Conservation (phyloP, 2,888 invertebrate species). For the Cheilosia grossa region DNA sequence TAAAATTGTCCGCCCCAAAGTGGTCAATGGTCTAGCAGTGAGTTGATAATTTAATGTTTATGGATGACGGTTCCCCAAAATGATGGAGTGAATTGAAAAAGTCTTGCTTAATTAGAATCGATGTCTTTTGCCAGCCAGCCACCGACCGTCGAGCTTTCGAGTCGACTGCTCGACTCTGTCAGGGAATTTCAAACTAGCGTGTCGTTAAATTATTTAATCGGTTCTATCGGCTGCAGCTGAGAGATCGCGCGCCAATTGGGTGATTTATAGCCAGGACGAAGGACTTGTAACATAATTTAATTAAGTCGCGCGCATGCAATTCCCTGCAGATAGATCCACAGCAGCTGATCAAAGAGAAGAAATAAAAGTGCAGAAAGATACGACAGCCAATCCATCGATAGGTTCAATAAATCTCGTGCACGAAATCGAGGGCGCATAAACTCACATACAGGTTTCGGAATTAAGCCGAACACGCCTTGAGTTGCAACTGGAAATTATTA, state of each 20-base stretch:
- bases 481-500: slow-evolving; percentile 58
- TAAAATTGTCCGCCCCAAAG: slow-evolving; percentile 17
- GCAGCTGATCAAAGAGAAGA: slow-evolving; percentile 18
- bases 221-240: slow-evolving; percentile 12
- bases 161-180: not conserved
- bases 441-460: slow-evolving; percentile 59
- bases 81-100: slow-evolving; percentile 12
- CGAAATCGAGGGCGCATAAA: slow-evolving; percentile 49
- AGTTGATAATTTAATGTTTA: slow-evolving; percentile 53
- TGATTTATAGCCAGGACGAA: slow-evolving; percentile 66
- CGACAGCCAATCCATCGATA: slow-evolving; percentile 29
- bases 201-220: slow-evolving; percentile 52
- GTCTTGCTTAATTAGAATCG: slow-evolving; percentile 14
- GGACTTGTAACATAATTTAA: slow-evolving; percentile 61
- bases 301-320: slow-evolving; percentile 54
- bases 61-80: slow-evolving; percentile 18
- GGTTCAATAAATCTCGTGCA: slow-evolving; percentile 56
- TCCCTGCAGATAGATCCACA: not conserved
- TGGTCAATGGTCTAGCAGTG: slow-evolving; percentile 3
- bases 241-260: slow-evolving; percentile 44
- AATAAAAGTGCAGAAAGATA: slow-evolving; percentile 9
- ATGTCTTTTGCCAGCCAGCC: not conserved
- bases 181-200: slow-evolving; percentile 21
- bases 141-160: not conserved
- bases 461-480: slow-evolving; percentile 70